Evolutionary conservation across 2,888 invertebrate species (phyloP).

Genomic region (Cataglyphis rosenhaueri): DNA sequence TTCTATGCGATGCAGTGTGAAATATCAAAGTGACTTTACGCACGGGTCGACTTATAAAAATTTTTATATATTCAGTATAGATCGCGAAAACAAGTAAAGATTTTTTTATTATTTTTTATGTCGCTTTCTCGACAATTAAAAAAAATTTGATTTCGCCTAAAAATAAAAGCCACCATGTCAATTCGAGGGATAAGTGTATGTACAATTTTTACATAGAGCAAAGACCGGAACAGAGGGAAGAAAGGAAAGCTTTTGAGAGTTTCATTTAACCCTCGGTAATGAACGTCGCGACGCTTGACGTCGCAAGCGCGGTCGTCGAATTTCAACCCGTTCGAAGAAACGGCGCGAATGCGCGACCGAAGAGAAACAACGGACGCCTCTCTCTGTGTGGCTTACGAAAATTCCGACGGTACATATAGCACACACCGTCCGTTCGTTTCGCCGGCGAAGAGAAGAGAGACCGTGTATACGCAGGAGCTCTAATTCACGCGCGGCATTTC

Average conservation of each 20-base stretch:
- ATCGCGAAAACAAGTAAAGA: neutral
- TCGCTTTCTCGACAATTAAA: neutral
- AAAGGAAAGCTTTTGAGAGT: neutral
- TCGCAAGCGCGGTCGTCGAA: constrained; percentile 23
- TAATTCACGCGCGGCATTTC: constrained; percentile 84
- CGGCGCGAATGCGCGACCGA: constrained; percentile 6
- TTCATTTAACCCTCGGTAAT: constrained; percentile 30
- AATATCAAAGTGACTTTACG: neutral
- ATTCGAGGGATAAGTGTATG: neutral
- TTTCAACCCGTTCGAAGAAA: neutral
- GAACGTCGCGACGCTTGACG: constrained; percentile 15
- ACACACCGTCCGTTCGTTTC: constrained; percentile 63
- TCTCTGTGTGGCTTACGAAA: constrained; percentile 79
- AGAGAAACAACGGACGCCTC: constrained; percentile 45
- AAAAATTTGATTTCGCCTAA: neutral
- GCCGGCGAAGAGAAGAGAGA: constrained; percentile 53
- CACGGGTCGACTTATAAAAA: neutral
- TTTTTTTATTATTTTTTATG: neutral
- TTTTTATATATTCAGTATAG: neutral
- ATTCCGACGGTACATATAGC: constrained; percentile 79
- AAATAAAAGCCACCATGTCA: neutral
- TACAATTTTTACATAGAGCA: neutral
- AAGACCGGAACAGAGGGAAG: neutral
- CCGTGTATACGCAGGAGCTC: constrained; percentile 73
- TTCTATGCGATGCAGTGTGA: neutral